Evolutionary conservation across 2,113 vertebrate genomes (phyloP).

Genomic region (Brachirus orientalis): DNA sequence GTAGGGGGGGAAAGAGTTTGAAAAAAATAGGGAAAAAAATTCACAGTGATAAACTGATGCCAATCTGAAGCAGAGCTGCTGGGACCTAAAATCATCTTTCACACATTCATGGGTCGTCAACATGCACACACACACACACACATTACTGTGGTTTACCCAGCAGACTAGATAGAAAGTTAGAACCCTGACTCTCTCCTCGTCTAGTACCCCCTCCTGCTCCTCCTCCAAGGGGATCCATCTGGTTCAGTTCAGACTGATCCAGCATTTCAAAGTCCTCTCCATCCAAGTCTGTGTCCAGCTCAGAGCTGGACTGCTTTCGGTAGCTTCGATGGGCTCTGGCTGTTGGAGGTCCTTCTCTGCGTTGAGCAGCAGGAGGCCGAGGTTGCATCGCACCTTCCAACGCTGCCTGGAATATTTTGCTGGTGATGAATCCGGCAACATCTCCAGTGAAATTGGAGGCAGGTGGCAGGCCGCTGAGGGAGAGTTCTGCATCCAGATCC

Average conservation of each 20-base stretch:
- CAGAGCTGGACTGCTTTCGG: slow-evolving; percentile 89
- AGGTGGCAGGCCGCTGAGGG: slow-evolving; percentile 75
- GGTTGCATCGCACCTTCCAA: slow-evolving; percentile 86
- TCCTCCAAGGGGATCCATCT: slow-evolving; percentile 88
- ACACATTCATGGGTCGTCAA: slow-evolving; percentile 34
- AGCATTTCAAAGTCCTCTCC: slow-evolving; percentile 98
- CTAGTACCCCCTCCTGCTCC: slow-evolving; percentile 71
- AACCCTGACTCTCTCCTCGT: slow-evolving; percentile 64
- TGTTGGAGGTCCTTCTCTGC: slow-evolving; percentile 68
- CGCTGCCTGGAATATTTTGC: slow-evolving; percentile 93
- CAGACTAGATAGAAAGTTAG: slow-evolving; percentile 82
- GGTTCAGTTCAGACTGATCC: slow-evolving; percentile 96
- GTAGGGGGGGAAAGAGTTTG: slow-evolving; percentile 19
- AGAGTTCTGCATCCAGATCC: slow-evolving; percentile 81
- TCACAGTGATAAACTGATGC: slow-evolving; percentile 83
- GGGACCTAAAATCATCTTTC: slow-evolving; percentile 54
- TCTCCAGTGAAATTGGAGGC: slow-evolving; percentile 84
- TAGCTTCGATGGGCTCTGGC: slow-evolving; percentile 69
- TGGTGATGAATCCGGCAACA: slow-evolving; percentile 87
- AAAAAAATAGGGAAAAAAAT: slow-evolving; percentile 58
- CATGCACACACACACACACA: slow-evolving; percentile 17
- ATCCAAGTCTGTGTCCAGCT: slow-evolving; percentile 94
- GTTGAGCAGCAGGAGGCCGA: slow-evolving; percentile 70
- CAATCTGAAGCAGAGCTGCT: slow-evolving; percentile 63
- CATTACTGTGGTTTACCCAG: slow-evolving; percentile 82